phyloP scores from a whole-genome alignment of 1,140 invertebrate genomes.

The Papilio glaucus region DNA sequence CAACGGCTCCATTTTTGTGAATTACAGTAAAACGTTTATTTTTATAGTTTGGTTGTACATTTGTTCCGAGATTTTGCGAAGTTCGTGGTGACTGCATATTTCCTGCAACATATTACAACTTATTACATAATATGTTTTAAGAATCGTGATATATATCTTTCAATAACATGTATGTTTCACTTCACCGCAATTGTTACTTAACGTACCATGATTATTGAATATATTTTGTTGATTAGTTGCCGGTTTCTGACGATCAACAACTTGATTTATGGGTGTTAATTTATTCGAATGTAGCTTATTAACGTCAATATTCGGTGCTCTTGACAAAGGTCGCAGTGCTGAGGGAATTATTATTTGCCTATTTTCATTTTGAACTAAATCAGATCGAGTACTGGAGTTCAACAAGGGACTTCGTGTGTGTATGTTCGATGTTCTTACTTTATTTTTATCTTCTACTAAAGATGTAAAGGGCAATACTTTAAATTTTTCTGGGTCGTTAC shows the following conservation, averaged over 20 bases:
- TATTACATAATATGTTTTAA: no score
- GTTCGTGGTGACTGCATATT: conserved; percentile 23
- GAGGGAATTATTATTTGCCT: background rate
- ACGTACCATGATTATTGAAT: background rate
- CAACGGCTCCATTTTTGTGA: conserved; percentile 55
- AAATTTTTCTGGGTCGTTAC: no score
- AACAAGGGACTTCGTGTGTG: no score
- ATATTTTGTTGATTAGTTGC: background rate
- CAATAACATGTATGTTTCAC: no score
- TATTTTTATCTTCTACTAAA: no score
- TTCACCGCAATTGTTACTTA: background rate
- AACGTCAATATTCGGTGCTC: background rate
- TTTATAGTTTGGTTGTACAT: conserved; percentile 37
- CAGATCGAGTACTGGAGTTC: no score
- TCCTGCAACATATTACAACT: background rate
- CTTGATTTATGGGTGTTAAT: background rate
- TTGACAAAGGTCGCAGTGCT: background rate
- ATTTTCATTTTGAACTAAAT: background rate
- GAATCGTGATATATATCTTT: no score
- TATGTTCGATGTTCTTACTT: no score
- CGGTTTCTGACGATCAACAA: background rate
- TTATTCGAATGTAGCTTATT: background rate
- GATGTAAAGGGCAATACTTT: no score
- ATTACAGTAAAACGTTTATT: conserved; percentile 55
- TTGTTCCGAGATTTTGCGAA: conserved; percentile 32